Percentiles rank a stretch among this genome's conserved stretches.
These are phyloP conservation scores for Atta texana DNA, from an alignment of 1,140 invertebrate genomes.

Conservation along the genomic window DNA sequence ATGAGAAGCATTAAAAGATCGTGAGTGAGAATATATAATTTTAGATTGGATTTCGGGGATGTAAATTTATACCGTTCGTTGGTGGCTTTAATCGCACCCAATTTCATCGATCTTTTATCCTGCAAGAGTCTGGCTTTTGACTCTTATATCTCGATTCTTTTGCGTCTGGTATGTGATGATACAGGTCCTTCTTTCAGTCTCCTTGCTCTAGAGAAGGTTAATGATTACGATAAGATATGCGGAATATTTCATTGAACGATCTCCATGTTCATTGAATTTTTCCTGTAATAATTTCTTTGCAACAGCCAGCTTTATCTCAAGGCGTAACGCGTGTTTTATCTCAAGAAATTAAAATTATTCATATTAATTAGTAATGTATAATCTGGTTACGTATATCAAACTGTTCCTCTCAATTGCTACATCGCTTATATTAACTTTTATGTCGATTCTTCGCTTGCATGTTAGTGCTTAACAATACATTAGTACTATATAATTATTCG, in stretches of 20 bases:
- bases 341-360: background rate
- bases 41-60: background rate
- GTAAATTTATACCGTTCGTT: conserved; percentile 3
- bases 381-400: background rate
- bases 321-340: background rate
- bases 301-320: background rate
- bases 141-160: conserved; percentile 16
- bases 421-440: background rate
- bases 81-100: background rate
- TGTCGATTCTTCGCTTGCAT: background rate
- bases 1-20: background rate
- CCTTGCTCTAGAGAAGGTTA: background rate
- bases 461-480: background rate
- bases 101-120: conserved; percentile 14
- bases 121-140: background rate
- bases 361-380: background rate
- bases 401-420: background rate
- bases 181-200: background rate
- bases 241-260: background rate
- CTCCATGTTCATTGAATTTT: conserved; percentile 7
- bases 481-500: conserved; percentile 10
- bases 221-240: background rate
- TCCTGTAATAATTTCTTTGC: background rate
- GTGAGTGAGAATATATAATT: background rate
- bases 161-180: background rate